Evolutionary conservation across 2,797 vertebrate species (phyloP), one percentile per base, ranked within the genome.

Genomic region (Cossypha heuglini): DNA sequence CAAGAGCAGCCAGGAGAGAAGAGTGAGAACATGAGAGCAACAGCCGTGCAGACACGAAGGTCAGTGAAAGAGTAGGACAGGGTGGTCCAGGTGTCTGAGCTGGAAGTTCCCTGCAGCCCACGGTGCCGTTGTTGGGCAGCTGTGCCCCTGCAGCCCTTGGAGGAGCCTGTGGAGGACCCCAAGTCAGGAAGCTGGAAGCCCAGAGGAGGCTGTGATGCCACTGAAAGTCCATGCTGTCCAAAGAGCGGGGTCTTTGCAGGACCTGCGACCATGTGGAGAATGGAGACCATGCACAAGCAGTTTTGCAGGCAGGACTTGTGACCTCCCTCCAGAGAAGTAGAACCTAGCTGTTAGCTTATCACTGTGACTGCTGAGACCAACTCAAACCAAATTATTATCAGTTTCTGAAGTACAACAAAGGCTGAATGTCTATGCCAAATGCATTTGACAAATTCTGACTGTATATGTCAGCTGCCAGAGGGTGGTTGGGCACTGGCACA

Each of bases 151-250:
- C 19, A 62, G 62, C 18, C 11, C 31, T 20, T 1, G 15, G 9
- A 57, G 13, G 5, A 55, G 14, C 18, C 28, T 66, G 42, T 38
- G 42, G 11, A 76, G 7, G 18, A 43, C 5, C 3, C 22, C 25
- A 38, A 0, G 2, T 13, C 5, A 5, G 24, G n/a, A 10, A 79
- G 29, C 0, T 22, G 45, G 16, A 33, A 38, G 11, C 5, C 9
- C 10, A 18, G 33, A 51, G 37, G 28, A 77, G 21, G 21, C 14
- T 73, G 28, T 40, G 18, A 38, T 9, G 3, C 16, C 0, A 0
- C 5, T 22, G 8, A 15, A 10, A 57, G 21, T 6, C 24, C 12
- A 20, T 1, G 2, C 24, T 48, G 33, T 29, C 49, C 28, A 18
- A 51, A 29, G 16, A 71, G 38, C 7, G 55, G 26, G 17, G 11